Evolutionary conservation across 1,140 invertebrate species (phyloP).

Genomic region (Neelides sp.): DNA sequence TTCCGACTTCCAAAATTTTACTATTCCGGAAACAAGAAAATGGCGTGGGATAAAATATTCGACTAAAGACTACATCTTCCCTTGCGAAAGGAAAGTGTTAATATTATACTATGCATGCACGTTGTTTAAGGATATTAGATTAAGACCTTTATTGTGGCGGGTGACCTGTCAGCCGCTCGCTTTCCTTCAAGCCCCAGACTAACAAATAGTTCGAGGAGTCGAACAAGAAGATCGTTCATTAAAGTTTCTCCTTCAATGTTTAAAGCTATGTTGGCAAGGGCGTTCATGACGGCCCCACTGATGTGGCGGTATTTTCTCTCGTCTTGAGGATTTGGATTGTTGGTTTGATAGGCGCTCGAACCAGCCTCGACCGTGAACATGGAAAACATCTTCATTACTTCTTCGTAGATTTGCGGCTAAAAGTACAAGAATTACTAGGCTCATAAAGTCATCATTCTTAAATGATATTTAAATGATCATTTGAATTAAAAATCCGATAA

Average conservation of each 20-base stretch:
- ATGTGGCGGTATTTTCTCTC: conserved; percentile 56
- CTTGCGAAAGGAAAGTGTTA: too few relatives aligned
- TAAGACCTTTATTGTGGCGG: conserved; percentile 49
- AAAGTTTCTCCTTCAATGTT: conserved; percentile 78
- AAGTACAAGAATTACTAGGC: conserved; percentile 22
- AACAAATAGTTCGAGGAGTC: conserved; percentile 89
- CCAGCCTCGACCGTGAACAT: conserved; percentile 86
- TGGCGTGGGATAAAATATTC: too few relatives aligned
- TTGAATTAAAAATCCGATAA: neutral
- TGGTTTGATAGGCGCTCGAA: conserved; percentile 59
- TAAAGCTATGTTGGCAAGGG: conserved; percentile 82
- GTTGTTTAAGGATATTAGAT: too few relatives aligned
- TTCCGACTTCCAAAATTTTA: too few relatives aligned
- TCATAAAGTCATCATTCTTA: neutral
- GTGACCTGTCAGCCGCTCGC: conserved; percentile 74
- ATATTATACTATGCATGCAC: too few relatives aligned
- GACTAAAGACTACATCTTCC: too few relatives aligned
- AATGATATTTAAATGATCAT: neutral
- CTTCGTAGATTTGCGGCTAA: conserved; percentile 65
- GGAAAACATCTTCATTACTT: conserved; percentile 96
- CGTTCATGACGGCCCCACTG: conserved; percentile 85
- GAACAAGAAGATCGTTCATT: conserved; percentile 71
- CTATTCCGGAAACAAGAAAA: too few relatives aligned
- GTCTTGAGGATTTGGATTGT: conserved; percentile 29
- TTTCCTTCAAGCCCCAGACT: conserved; percentile 93